Evolutionary conservation across 2,113 vertebrate genomes (phyloP).

Genomic region (Sylvia atricapilla): DNA sequence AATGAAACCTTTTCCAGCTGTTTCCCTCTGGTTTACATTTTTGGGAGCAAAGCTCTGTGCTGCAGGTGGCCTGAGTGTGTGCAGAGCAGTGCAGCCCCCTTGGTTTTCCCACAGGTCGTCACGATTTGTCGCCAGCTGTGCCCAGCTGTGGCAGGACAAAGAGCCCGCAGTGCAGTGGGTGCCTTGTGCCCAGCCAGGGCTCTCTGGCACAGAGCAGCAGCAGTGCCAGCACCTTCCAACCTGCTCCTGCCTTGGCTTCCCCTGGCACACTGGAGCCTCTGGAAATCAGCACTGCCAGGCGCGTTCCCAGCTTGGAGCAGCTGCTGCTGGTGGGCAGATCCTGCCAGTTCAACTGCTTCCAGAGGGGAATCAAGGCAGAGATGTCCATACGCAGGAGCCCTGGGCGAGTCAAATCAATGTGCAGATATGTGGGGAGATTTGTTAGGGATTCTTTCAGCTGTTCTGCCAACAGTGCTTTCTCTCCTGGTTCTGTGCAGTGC

Average conservation of each 20-base stretch:
- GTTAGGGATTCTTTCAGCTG: no score
- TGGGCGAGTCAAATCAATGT: no score
- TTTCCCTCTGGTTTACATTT: not conserved
- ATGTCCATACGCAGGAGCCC: no score
- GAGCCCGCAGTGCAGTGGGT: not conserved
- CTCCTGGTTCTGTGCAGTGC: no score
- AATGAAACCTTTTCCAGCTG: accelerated
- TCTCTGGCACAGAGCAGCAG: not conserved
- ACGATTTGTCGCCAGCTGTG: not conserved
- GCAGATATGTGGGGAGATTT: no score
- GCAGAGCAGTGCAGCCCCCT: not conserved
- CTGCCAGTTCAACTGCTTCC: not conserved
- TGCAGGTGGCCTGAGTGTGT: not conserved
- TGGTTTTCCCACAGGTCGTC: not conserved
- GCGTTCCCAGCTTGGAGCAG: not conserved
- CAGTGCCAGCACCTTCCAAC: not conserved
- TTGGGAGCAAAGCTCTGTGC: not conserved
- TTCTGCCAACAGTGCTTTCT: no score
- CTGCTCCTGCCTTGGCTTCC: not conserved
- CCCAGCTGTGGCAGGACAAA: not conserved
- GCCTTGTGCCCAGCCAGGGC: not conserved
- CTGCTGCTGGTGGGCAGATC: not conserved
- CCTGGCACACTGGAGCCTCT: not conserved
- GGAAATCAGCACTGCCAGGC: not conserved
- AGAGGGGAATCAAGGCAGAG: no score